phyloP scores from a whole-genome alignment of 1,140 invertebrate genomes.

The Brachionus asplanchnoidis region DNA sequence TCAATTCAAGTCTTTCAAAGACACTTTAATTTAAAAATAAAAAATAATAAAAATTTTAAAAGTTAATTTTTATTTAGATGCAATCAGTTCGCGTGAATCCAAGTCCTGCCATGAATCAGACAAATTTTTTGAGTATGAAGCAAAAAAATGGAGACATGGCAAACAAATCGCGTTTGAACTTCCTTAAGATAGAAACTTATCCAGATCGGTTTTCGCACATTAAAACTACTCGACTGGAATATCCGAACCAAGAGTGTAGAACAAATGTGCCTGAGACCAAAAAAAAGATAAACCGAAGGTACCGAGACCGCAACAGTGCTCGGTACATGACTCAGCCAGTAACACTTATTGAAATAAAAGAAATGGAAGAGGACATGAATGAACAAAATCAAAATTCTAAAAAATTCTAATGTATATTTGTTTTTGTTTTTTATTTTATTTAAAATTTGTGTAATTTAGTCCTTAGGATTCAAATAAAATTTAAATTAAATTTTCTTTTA shows the following conservation, averaged over 20 bases:
- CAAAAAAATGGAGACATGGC: not conserved
- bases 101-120: not conserved
- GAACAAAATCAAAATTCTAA: conserved; percentile 6
- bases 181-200: conserved; percentile 16
- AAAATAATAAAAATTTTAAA: not conserved
- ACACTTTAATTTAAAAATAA: not conserved
- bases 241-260: not conserved
- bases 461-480: not conserved
- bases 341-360: conserved; percentile 6
- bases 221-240: conserved; percentile 3
- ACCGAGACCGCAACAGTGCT: conserved; percentile 7
- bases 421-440: not conserved
- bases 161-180: not conserved
- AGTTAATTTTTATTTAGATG: not conserved
- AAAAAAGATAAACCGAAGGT: conserved; percentile 16
- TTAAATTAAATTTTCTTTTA: not conserved
- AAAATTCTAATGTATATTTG: not conserved
- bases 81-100: conserved; percentile 2
- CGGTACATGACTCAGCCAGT: conserved; percentile 31
- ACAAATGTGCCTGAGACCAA: not conserved
- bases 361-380: conserved; percentile 14
- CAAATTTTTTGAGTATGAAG: not conserved
- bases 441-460: not conserved
- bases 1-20: not conserved
- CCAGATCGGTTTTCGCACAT: conserved; percentile 18